Evolutionary conservation across 2,888 invertebrate species (phyloP).

Genomic region (Eretmocerus hayati): DNA sequence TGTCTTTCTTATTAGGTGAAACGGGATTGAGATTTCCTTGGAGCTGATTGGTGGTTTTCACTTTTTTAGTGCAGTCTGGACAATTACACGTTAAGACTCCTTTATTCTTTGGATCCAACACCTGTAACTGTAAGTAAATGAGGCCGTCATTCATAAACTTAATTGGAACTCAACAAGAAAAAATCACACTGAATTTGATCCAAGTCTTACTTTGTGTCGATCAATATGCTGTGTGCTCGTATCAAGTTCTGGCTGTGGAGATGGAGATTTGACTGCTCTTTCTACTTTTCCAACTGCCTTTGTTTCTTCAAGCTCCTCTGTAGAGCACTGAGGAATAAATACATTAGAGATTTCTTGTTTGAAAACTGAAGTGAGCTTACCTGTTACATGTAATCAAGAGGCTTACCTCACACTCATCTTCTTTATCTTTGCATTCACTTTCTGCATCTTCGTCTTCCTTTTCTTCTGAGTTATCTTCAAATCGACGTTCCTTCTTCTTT

Average conservation of each 20-base stretch:
- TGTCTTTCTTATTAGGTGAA: slow-evolving; percentile 28
- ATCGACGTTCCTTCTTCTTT: slow-evolving; percentile 65
- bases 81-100: slow-evolving; percentile 41
- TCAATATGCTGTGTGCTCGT: slow-evolving; percentile 33
- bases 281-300: slow-evolving; percentile 22
- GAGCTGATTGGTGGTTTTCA: slow-evolving; percentile 28
- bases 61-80: slow-evolving; percentile 40
- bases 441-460: slow-evolving; percentile 48
- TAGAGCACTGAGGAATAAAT: slow-evolving; percentile 31
- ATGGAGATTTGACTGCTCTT: slow-evolving; percentile 6
- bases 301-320: slow-evolving; percentile 16
- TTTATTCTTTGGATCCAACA: slow-evolving; percentile 41
- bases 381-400: too few relatives aligned
- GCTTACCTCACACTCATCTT: slow-evolving; percentile 14
- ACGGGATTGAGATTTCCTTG: slow-evolving; percentile 27
- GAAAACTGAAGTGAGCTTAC: too few relatives aligned
- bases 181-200: not conserved
- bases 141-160: too few relatives aligned
- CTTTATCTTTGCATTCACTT: slow-evolving; percentile 13
- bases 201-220: slow-evolving; percentile 37
- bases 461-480: slow-evolving; percentile 44
- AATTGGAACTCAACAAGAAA: not conserved
- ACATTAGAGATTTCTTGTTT: too few relatives aligned
- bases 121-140: slow-evolving; percentile 35
- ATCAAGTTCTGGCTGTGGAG: slow-evolving; percentile 32